A percentile compares a stretch with the other conserved stretches of the same genome.
These are phyloP conservation scores for Brenthis hecate DNA, from an alignment of 2,888 invertebrate species.

Conservation along the genomic window DNA sequence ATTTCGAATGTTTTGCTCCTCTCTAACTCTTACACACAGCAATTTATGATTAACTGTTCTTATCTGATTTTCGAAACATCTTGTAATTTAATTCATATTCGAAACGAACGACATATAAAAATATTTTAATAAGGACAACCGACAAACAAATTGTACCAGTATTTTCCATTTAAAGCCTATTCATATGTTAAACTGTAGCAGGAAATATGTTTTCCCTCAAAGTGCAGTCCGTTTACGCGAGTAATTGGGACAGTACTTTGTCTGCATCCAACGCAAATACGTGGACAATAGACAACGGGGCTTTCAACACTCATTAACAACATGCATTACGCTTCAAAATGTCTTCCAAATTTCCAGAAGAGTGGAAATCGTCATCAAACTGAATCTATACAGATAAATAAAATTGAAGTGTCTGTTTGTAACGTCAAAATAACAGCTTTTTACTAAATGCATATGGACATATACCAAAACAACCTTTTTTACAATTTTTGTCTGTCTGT, in stretches of 20 bases:
- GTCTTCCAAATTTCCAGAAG: slow-evolving; percentile 1
- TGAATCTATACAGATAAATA: neutral
- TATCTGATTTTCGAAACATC: too few relatives aligned
- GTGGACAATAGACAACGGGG: slow-evolving; percentile 27
- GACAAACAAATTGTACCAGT: neutral
- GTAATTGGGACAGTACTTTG: slow-evolving; percentile 27
- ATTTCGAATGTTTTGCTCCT: too few relatives aligned
- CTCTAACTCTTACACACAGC: too few relatives aligned
- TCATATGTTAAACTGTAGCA: slow-evolving; percentile 6
- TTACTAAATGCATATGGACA: too few relatives aligned
- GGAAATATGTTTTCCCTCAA: slow-evolving; percentile 21
- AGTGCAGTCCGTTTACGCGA: slow-evolving; percentile 19
- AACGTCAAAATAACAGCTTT: too few relatives aligned
- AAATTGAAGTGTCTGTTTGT: too few relatives aligned
- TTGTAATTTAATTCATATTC: too few relatives aligned
- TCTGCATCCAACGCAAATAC: slow-evolving; percentile 22
- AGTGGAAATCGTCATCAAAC: neutral
- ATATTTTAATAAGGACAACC: too few relatives aligned
- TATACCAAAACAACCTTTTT: too few relatives aligned
- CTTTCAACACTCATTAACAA: slow-evolving; percentile 23
- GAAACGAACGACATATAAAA: too few relatives aligned
- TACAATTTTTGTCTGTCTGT: too few relatives aligned
- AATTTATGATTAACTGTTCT: too few relatives aligned
- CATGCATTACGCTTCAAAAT: slow-evolving; percentile 18
- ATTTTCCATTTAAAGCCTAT: neutral